Evolutionary conservation across 2,113 vertebrate genomes (phyloP).

Genomic region (Seriola dumerili): DNA sequence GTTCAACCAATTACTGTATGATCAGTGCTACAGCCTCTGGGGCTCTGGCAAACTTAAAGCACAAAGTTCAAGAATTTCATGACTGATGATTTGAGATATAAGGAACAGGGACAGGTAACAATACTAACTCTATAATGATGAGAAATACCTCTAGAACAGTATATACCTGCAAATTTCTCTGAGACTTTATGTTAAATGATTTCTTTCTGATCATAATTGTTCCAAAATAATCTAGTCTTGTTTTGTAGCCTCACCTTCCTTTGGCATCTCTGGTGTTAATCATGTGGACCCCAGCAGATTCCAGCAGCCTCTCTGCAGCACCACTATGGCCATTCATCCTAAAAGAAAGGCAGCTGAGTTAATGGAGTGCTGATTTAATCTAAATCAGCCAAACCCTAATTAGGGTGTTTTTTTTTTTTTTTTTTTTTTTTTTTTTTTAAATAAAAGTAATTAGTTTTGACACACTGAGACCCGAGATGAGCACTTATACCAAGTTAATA

Average conservation of each 20-base stretch:
- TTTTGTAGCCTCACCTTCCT: constrained; percentile 89
- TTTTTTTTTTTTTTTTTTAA: too few relatives aligned
- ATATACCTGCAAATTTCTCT: neutral
- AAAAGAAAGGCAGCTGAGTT: neutral
- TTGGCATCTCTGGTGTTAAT: constrained; percentile 97
- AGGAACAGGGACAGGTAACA: too few relatives aligned
- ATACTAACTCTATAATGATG: neutral
- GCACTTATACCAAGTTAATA: constrained; percentile 23
- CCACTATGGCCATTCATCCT: constrained; percentile 96
- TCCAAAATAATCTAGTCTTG: neutral
- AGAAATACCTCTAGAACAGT: neutral
- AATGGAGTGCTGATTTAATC: neutral
- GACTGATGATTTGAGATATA: neutral
- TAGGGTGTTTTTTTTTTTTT: too few relatives aligned
- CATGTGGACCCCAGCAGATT: constrained; percentile 94
- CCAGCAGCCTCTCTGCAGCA: constrained; percentile 94
- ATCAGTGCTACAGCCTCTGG: neutral
- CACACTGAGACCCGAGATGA: neutral
- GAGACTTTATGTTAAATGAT: neutral
- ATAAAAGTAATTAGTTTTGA: neutral
- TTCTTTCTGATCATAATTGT: neutral
- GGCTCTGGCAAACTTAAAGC: neutral
- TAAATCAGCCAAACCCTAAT: too few relatives aligned
- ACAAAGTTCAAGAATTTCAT: neutral
- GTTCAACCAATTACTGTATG: neutral